These are phyloP conservation scores for Euspilapteryx auroguttella DNA, from an alignment of 2,888 invertebrate species.

Conservation along the genomic window DNA sequence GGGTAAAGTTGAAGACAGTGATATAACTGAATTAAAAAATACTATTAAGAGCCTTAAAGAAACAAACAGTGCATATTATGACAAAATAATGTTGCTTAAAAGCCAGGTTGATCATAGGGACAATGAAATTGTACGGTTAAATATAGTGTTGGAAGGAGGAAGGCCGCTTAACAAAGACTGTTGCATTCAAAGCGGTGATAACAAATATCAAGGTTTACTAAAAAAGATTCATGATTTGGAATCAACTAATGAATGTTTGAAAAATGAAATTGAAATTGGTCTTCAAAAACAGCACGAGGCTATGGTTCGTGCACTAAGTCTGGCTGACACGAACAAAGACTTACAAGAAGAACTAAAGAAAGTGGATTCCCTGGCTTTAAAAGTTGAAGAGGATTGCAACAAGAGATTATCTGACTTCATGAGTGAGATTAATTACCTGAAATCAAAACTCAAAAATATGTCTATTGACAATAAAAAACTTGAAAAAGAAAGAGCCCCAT, in stretches of 20 bases:
- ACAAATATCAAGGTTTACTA: slow-evolving; percentile 57
- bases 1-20: slow-evolving; percentile 25
- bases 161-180: slow-evolving; percentile 70
- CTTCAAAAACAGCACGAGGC: slow-evolving; percentile 77
- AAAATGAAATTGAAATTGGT: slow-evolving; percentile 52
- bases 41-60: slow-evolving; percentile 42
- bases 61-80: slow-evolving; percentile 32
- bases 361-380: slow-evolving; percentile 72
- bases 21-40: slow-evolving; percentile 39
- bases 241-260: slow-evolving; percentile 50
- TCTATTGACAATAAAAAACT: slow-evolving; percentile 41
- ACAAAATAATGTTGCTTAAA: slow-evolving; percentile 37
- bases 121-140: slow-evolving; percentile 71
- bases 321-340: slow-evolving; percentile 73
- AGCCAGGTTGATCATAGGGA: slow-evolving; percentile 58
- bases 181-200: slow-evolving; percentile 61
- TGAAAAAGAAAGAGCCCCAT: slow-evolving; percentile 59
- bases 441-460: slow-evolving; percentile 55
- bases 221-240: slow-evolving; percentile 64
- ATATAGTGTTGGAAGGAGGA: slow-evolving; percentile 71
- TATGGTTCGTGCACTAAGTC: slow-evolving; percentile 71
- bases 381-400: slow-evolving; percentile 78
- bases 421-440: slow-evolving; percentile 61
- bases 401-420: slow-evolving; percentile 65
- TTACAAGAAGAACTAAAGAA: slow-evolving; percentile 73